Percentiles rank a stretch among this genome's conserved stretches.
Conservation (phyloP, 2,888 invertebrate genomes). For the Keiferia lycopersicella region DNA sequence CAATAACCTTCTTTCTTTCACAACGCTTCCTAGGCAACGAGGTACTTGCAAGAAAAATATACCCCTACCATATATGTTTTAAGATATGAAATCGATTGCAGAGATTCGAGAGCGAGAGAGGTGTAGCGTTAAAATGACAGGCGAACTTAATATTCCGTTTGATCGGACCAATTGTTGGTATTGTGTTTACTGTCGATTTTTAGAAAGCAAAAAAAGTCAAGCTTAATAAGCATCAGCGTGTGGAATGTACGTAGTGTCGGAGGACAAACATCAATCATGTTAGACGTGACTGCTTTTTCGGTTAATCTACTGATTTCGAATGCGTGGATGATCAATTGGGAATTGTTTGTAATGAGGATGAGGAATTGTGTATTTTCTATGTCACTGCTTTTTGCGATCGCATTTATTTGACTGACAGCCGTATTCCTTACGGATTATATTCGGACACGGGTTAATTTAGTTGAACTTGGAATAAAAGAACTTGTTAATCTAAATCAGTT, state of each 20-base stretch:
- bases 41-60: slow-evolving; percentile 36
- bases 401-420: slow-evolving; percentile 41
- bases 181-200: slow-evolving; percentile 74
- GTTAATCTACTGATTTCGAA: slow-evolving; percentile 59
- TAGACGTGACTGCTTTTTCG: slow-evolving; percentile 60
- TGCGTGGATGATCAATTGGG: slow-evolving; percentile 66
- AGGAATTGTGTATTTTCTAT: slow-evolving; percentile 44
- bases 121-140: slow-evolving; percentile 77
- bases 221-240: slow-evolving; percentile 54
- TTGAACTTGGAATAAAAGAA: slow-evolving; percentile 35
- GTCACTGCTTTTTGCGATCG: slow-evolving; percentile 50
- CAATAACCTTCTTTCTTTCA: slow-evolving; percentile 72
- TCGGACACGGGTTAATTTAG: slow-evolving; percentile 45
- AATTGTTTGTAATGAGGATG: slow-evolving; percentile 57
- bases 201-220: slow-evolving; percentile 64
- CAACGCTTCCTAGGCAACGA: slow-evolving; percentile 61
- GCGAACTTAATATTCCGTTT: slow-evolving; percentile 80
- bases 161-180: slow-evolving; percentile 80
- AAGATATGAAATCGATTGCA: slow-evolving; percentile 40
- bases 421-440: slow-evolving; percentile 45
- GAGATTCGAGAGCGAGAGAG: slow-evolving; percentile 50
- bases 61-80: slow-evolving; percentile 33
- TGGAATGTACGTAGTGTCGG: slow-evolving; percentile 57
- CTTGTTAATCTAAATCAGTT: slow-evolving; percentile 16
- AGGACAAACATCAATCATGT: slow-evolving; percentile 74